Evolutionary conservation across 2,888 invertebrate species (phyloP).

Genomic region (Megamerina dolium): DNA sequence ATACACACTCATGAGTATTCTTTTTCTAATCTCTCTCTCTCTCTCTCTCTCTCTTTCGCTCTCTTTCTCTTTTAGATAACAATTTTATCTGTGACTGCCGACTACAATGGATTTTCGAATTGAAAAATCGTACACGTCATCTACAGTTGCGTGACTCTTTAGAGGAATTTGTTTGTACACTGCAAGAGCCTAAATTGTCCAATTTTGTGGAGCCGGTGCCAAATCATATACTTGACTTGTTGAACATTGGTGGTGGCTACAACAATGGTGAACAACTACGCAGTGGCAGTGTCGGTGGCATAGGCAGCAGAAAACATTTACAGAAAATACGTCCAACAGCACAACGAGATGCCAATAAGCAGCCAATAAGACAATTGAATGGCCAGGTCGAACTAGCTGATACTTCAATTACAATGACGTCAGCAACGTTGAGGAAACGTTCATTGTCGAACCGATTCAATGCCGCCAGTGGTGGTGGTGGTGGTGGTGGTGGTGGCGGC

Average conservation of each 20-base stretch:
- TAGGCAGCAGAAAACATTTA: slow-evolving; percentile 18
- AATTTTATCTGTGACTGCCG: slow-evolving; percentile 78
- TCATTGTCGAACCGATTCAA: slow-evolving; percentile 4
- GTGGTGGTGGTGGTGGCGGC: slow-evolving; percentile 13
- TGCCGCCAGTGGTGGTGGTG: slow-evolving; percentile 15
- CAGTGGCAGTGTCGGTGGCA: slow-evolving; percentile 27
- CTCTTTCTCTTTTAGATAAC: slow-evolving; percentile 66
- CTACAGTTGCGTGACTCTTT: slow-evolving; percentile 61
- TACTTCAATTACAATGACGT: slow-evolving; percentile 18
- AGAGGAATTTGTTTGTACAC: slow-evolving; percentile 65
- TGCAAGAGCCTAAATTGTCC: slow-evolving; percentile 49
- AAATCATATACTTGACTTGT: slow-evolving; percentile 33
- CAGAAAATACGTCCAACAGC: slow-evolving; percentile 30
- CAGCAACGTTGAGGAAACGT: slow-evolving; percentile 24
- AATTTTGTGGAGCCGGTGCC: slow-evolving; percentile 40
- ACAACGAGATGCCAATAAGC: too few species aligned
- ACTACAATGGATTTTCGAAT: slow-evolving; percentile 70
- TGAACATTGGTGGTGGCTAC: slow-evolving; percentile 34
- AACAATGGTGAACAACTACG: too few species aligned
- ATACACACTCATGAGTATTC: neutral
- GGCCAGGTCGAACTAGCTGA: slow-evolving; percentile 22
- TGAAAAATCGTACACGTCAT: slow-evolving; percentile 64
- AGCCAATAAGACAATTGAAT: too few species aligned
- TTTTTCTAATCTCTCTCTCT: slow-evolving; percentile 1
- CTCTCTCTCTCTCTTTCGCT: slow-evolving; percentile 16